Evolutionary conservation across 2,113 vertebrate species (phyloP), one percentile per base, ranked within the genome.

Genomic region (Sprattus sprattus): DNA sequence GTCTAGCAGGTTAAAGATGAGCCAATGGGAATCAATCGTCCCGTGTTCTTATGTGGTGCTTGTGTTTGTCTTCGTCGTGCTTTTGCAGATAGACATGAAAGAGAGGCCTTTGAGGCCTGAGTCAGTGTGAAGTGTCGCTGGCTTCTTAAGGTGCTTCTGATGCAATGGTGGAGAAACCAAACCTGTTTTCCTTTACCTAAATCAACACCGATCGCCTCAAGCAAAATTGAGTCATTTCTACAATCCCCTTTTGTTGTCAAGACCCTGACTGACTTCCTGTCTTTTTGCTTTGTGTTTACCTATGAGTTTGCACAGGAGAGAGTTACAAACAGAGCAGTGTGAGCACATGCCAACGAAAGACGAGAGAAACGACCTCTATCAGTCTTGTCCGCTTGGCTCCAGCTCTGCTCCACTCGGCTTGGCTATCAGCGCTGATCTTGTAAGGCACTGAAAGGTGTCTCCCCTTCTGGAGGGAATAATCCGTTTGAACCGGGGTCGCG

Each of bases 381-480:
- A 81, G 86, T 89, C 86, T 89, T 88, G 80, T 57, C 89, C 87
- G 89, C 45, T 82, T 47, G 20, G 0, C 82, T 85, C 88, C 44
- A 81, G 52, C 39, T 39, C 39, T 39, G 89, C 44, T 84, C 52
- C 13, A 0, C 82, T 85, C 87, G 81, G 52, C 88, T 91, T 82
- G 0, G 85, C 84, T 91, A 86, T 94, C 92, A 89, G 89, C 88
- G 89, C 88, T 88, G 85, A 93, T 92, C 93, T 90, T 92, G 91
- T 88, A 93, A 93, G 91, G 92, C 92, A 90, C 88, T 54, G 87
- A 91, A 85, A 89, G 82, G 88, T 64, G 86, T 90, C 89, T 93
- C 90, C 91, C 91, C 88, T 39, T 89, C 91, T 89, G 91, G 89
- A 90, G 91, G 92, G 89, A 94, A 90, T 90, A 90, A 94, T 89